Conservation (phyloP, 1,140 invertebrate genomes). For the Panulirus ornatus region DNA sequence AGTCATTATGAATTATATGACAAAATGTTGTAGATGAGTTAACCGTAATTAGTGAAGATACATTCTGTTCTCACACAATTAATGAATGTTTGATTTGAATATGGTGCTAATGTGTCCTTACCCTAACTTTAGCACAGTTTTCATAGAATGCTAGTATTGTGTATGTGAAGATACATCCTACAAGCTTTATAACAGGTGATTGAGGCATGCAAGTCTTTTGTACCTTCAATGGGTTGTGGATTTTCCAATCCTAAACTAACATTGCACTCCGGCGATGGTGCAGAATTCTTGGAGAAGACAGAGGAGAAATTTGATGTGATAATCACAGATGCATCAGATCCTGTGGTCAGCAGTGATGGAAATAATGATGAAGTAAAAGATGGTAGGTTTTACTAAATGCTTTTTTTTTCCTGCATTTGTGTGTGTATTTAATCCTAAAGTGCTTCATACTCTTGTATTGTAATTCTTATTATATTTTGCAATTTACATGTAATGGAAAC, state of each 20-base stretch:
- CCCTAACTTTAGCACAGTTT: no score
- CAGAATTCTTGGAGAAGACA: conserved; percentile 95
- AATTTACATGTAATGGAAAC: no score
- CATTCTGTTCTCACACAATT: no score
- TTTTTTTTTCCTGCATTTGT: not conserved
- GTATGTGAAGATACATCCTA: no score
- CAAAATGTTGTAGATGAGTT: no score
- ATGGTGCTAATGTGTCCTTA: no score
- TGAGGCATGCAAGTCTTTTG: conserved; percentile 92
- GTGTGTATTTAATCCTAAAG: not conserved
- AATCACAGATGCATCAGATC: conserved; percentile 98
- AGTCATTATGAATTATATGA: no score
- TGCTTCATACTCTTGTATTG: not conserved
- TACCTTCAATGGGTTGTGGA: conserved; percentile 93
- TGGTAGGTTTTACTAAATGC: conserved; percentile 17
- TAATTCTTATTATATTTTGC: not conserved
- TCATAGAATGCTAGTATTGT: no score
- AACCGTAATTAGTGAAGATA: no score
- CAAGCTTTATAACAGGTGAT: conserved; percentile 84
- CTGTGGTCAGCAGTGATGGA: conserved; percentile 82
- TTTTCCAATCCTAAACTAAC: conserved; percentile 91
- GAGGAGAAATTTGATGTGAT: conserved; percentile 95
- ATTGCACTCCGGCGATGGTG: conserved; percentile 94
- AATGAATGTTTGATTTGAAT: no score
- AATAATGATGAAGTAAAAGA: conserved; percentile 29